A percentile compares a stretch with the other conserved stretches of the same genome.
These are phyloP conservation scores for Rhabdornis inornatus DNA, from an alignment of 2,113 vertebrate species.

Conservation along the genomic window DNA sequence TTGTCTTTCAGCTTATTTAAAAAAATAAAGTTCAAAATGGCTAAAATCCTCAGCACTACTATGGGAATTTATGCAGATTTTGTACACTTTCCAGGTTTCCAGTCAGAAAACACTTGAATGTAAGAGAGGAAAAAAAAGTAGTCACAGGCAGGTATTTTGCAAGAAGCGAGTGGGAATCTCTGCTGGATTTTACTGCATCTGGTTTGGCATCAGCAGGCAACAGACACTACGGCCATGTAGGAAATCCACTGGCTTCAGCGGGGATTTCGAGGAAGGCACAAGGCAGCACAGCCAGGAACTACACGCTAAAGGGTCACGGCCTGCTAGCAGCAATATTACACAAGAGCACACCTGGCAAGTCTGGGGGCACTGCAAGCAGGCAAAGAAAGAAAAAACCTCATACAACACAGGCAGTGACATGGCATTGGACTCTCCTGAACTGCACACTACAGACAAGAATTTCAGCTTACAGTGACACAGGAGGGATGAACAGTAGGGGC, in stretches of 20 bases:
- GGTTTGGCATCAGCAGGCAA: background rate
- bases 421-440: background rate
- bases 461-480: background rate
- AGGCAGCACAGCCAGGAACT: background rate
- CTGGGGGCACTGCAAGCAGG: background rate
- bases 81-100: conserved; percentile 45
- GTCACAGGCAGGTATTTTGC: background rate
- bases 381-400: background rate
- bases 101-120: conserved; percentile 20
- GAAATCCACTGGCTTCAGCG: background rate
- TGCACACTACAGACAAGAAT: background rate
- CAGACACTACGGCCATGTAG: background rate
- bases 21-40: conserved; percentile 70
- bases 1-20: conserved; percentile 78
- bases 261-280: background rate
- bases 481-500: background rate
- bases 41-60: conserved; percentile 40
- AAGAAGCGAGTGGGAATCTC: conserved; percentile 11
- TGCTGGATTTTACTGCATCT: conserved; percentile 19
- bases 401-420: background rate
- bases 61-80: conserved; percentile 41
- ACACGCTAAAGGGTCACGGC: background rate
- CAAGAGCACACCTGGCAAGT: background rate
- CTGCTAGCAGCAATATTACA: accelerated
- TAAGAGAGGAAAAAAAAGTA: background rate